Percentiles rank a stretch among this genome's conserved stretches.
These are phyloP conservation scores for Leucosticte australis DNA, from an alignment of 2,113 vertebrate species.

Conservation along the genomic window DNA sequence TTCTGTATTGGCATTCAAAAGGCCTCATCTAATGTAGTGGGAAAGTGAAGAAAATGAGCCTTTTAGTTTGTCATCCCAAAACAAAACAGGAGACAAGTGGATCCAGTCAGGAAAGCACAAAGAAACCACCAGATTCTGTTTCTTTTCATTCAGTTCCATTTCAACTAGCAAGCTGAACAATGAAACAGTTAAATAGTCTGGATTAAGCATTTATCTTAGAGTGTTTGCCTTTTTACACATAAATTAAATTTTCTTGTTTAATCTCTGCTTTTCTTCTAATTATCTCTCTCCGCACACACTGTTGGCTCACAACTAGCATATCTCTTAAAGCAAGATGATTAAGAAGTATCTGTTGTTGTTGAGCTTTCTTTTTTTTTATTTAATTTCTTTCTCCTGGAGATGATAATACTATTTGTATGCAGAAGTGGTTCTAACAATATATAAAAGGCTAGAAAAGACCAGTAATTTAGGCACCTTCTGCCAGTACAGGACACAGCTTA, in stretches of 20 bases:
- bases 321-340: slow-evolving; percentile 50
- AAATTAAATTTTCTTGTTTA: slow-evolving; percentile 64
- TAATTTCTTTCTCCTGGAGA: background rate
- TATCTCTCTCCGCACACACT: slow-evolving; percentile 51
- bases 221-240: slow-evolving; percentile 36
- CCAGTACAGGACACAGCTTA: background rate
- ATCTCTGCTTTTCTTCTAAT: slow-evolving; percentile 62
- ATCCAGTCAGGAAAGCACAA: background rate
- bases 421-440: background rate
- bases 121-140: background rate
- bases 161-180: background rate
- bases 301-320: slow-evolving; percentile 39
- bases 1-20: background rate
- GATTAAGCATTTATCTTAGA: slow-evolving; percentile 27
- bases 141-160: background rate
- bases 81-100: background rate
- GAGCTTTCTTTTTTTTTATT: background rate
- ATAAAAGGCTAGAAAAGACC: background rate
- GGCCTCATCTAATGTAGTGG: background rate
- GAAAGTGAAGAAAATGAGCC: background rate
- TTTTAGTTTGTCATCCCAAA: background rate
- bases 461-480: background rate
- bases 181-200: slow-evolving; percentile 39
- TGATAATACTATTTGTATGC: background rate
- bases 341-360: slow-evolving; percentile 7